These are phyloP conservation scores for Polyploca ridens DNA, from an alignment of 2,888 invertebrate species.

Conservation along the genomic window DNA sequence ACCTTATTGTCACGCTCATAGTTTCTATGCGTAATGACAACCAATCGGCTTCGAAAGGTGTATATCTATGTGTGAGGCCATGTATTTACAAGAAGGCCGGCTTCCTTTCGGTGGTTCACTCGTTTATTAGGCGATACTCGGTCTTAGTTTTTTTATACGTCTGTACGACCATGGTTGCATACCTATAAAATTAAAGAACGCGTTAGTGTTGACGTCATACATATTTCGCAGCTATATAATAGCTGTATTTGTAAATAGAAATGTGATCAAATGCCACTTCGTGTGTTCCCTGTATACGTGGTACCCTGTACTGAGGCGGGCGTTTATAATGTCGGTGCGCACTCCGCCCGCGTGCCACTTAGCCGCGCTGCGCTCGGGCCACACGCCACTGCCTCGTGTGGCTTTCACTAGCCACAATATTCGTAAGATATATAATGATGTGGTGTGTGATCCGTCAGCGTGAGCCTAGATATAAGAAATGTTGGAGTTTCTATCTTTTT, in stretches of 20 bases:
- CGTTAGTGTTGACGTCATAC: neutral
- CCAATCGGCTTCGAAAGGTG: too few species aligned
- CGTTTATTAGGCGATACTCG: too few species aligned
- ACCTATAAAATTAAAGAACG: neutral
- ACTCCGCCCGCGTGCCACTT: neutral
- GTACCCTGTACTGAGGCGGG: neutral
- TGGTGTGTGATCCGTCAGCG: neutral
- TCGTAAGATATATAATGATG: neutral
- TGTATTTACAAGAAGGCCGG: too few species aligned
- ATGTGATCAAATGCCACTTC: neutral
- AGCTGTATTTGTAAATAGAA: neutral
- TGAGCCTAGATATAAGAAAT: slow-evolving; percentile 9
- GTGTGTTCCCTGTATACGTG: slow-evolving; percentile 1
- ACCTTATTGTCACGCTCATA: too few species aligned
- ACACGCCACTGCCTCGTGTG: neutral
- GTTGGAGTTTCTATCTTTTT: slow-evolving; percentile 2
- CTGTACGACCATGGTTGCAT: too few species aligned
- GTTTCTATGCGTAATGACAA: too few species aligned
- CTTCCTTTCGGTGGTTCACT: too few species aligned
- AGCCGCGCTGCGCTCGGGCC: neutral
- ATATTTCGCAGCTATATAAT: neutral
- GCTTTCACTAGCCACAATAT: neutral
- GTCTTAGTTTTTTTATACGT: too few species aligned
- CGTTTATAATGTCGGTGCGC: neutral
- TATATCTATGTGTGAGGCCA: too few species aligned